Evolutionary conservation across 1,140 invertebrate genomes (phyloP).

Genomic region (Anoplolepis gracilipes): DNA sequence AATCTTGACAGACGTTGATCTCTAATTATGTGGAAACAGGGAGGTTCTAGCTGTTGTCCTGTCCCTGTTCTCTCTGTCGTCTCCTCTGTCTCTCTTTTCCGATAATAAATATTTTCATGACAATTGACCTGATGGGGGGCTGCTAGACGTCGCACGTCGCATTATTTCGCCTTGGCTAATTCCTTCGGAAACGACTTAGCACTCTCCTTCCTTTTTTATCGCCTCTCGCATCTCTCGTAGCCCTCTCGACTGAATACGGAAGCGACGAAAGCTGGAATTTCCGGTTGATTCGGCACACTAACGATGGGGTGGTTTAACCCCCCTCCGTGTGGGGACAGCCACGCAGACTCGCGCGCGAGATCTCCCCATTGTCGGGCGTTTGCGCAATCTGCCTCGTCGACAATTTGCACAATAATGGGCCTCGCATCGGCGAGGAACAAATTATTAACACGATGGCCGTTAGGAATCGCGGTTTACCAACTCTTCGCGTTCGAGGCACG

Average conservation of each 20-base stretch:
- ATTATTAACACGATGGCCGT: conserved; percentile 81
- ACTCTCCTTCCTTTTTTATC: not conserved
- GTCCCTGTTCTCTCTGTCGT: not conserved
- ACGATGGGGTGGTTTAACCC: conserved; percentile 82
- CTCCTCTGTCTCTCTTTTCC: conserved; percentile 19
- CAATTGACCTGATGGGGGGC: conserved; percentile 72
- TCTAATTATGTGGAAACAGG: conserved; percentile 73
- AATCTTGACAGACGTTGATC: conserved; percentile 62
- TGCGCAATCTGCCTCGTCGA: conserved; percentile 77
- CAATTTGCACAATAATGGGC: conserved; percentile 85
- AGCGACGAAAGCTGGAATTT: conserved; percentile 85
- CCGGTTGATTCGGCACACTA: conserved; percentile 86
- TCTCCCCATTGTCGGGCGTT: conserved; percentile 77
- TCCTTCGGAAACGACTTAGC: conserved; percentile 47
- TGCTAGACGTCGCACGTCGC: not conserved
- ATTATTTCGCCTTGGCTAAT: conserved; percentile 71
- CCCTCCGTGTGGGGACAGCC: conserved; percentile 70
- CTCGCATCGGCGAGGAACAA: conserved; percentile 78
- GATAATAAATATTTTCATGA: conserved; percentile 83
- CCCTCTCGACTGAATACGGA: conserved; percentile 79
- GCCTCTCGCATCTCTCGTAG: conserved; percentile 27
- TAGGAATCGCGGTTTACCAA: conserved; percentile 73
- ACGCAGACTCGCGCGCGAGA: conserved; percentile 62
- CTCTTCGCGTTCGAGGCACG: not conserved
- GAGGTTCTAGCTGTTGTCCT: not conserved